These are phyloP conservation scores for Bothrops jararaca DNA, from an alignment of 2,113 vertebrate genomes.

Conservation along the genomic window DNA sequence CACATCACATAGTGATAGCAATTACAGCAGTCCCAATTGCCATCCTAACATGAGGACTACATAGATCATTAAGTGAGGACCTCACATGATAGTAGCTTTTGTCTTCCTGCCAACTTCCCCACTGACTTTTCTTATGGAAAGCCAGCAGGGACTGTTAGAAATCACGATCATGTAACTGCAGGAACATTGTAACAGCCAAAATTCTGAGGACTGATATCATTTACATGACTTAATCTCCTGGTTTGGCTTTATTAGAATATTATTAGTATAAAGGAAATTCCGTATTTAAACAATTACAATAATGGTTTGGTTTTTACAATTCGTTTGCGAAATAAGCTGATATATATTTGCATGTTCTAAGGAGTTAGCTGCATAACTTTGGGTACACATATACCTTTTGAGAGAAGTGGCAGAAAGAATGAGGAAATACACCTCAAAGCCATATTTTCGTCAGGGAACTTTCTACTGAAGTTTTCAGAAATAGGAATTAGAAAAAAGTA, in stretches of 20 bases:
- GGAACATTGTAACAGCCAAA: neutral
- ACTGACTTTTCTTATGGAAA: neutral
- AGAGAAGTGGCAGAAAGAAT: neutral
- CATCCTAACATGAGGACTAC: neutral
- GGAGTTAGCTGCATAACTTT: constrained; percentile 34
- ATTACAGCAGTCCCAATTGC: neutral
- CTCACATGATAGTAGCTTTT: neutral
- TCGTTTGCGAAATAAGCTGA: neutral
- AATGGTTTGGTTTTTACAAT: constrained; percentile 8
- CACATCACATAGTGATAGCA: neutral
- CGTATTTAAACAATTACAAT: constrained; percentile 29
- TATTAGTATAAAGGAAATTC: constrained; percentile 1
- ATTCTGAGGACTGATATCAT: neutral
- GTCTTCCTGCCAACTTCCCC: neutral
- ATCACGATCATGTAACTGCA: neutral
- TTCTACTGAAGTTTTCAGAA: constrained; percentile 47
- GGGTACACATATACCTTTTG: neutral
- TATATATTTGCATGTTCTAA: neutral
- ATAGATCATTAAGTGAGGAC: neutral
- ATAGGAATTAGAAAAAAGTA: constrained; percentile 42
- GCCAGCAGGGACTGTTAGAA: neutral
- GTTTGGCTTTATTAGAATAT: constrained; percentile 27
- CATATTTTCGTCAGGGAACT: constrained; percentile 30
- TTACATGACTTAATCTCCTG: constrained; percentile 18
- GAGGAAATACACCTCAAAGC: neutral